Percentiles rank a stretch among this genome's conserved stretches.
Evolutionary conservation across 2,113 vertebrate genomes (phyloP).

Genomic region (Acrocephalus kingi): DNA sequence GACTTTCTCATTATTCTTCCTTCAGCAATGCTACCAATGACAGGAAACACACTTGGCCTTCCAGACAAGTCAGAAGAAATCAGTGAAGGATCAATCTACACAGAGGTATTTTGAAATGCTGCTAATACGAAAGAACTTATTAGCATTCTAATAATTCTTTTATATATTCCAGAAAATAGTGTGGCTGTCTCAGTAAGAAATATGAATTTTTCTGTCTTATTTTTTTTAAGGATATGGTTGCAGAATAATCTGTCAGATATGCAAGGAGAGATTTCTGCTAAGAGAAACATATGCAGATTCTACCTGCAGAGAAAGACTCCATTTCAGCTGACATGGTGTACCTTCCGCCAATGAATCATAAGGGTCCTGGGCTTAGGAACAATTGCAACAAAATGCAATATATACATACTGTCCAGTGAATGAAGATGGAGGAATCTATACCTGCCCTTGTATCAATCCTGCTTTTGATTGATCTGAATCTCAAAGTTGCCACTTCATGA

Average conservation of each 20-base stretch:
- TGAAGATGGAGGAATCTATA: conserved; percentile 3
- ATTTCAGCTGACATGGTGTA: conserved; percentile 12
- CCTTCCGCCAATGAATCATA: neutral
- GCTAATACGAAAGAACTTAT: neutral
- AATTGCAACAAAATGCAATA: neutral
- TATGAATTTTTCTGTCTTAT: fast-evolving
- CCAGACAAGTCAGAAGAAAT: neutral
- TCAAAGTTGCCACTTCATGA: conserved; percentile 31
- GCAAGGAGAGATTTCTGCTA: neutral
- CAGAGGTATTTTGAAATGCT: neutral
- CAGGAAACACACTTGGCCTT: neutral
- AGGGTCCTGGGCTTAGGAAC: neutral
- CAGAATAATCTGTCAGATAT: neutral
- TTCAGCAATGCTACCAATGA: neutral
- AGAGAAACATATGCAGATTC: neutral
- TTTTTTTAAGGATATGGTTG: neutral
- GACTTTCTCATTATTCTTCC: neutral
- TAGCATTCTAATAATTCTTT: neutral
- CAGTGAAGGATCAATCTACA: neutral
- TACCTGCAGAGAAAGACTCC: neutral
- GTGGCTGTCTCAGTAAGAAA: neutral
- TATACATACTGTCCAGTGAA: neutral
- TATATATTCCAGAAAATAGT: neutral
- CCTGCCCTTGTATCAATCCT: neutral
- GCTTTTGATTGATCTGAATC: conserved; percentile 27